These are phyloP conservation scores for Pyrochroa serraticornis DNA, from an alignment of 2,888 invertebrate genomes.

Conservation along the genomic window DNA sequence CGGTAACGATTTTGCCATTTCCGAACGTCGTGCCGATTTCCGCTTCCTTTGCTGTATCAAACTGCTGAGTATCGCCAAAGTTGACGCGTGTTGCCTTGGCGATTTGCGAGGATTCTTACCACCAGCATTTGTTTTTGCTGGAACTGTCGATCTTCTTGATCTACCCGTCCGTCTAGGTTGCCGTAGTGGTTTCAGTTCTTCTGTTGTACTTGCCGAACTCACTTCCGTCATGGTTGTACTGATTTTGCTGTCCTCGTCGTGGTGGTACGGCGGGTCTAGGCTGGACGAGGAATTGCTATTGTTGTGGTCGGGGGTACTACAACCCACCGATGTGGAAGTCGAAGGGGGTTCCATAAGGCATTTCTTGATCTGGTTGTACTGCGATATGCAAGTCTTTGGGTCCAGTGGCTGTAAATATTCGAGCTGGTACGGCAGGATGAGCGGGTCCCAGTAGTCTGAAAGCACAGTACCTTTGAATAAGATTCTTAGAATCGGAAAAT, in stretches of 20 bases:
- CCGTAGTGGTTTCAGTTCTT: conserved; percentile 24
- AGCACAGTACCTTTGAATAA: conserved; percentile 33
- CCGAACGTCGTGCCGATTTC: conserved; percentile 46
- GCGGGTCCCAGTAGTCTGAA: conserved; percentile 66
- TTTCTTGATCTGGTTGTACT: conserved; percentile 58
- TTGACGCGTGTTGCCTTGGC: conserved; percentile 87
- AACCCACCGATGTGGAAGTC: conserved; percentile 46
- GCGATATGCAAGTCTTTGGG: conserved; percentile 60
- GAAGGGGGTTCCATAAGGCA: conserved; percentile 51
- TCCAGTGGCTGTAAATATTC: conserved; percentile 67
- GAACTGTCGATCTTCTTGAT: conserved; percentile 4
- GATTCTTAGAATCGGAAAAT: neutral
- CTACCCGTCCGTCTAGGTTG: conserved; percentile 36
- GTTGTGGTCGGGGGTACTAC: conserved; percentile 45
- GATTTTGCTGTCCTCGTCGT: conserved; percentile 49
- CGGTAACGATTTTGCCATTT: conserved; percentile 29
- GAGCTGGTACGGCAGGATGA: conserved; percentile 78
- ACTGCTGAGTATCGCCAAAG: conserved; percentile 79
- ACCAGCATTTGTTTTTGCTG: conserved; percentile 30
- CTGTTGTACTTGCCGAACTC: conserved; percentile 31
- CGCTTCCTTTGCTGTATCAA: conserved; percentile 64
- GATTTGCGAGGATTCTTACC: conserved; percentile 78
- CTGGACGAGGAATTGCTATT: conserved; percentile 35
- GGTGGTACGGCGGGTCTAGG: conserved; percentile 33
- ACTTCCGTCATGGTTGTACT: conserved; percentile 34